Conservation (phyloP, 2,113 vertebrate species). For the Nanger granti region DNA sequence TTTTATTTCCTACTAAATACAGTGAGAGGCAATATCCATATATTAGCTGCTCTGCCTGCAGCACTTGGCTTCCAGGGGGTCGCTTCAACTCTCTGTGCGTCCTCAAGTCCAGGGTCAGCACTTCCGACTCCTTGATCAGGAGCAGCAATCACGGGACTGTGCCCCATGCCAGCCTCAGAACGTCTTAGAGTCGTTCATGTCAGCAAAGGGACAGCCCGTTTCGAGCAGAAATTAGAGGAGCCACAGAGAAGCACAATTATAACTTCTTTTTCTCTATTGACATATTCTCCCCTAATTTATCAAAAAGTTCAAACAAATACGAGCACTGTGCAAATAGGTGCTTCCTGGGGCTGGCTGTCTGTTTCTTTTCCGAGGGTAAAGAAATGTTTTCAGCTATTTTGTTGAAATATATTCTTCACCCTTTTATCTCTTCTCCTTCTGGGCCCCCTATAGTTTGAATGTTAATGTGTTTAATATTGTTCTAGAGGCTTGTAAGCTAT, state of each 20-base stretch:
- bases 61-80: neutral
- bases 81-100: neutral
- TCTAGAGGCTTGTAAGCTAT: neutral
- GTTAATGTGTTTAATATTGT: neutral
- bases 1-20: neutral
- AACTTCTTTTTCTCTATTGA: neutral
- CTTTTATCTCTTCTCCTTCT: neutral
- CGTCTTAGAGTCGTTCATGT: fast-evolving
- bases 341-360: neutral
- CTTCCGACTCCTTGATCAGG: neutral
- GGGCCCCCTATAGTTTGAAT: neutral
- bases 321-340: neutral
- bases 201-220: neutral
- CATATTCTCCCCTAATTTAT: neutral
- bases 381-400: neutral
- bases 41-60: neutral
- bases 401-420: neutral
- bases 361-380: neutral
- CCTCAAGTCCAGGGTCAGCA: neutral
- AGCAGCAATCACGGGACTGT: neutral
- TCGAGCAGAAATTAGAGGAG: neutral
- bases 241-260: neutral
- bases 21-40: neutral
- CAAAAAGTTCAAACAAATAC: neutral
- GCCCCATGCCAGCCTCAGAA: neutral